A percentile compares a stretch with the other conserved stretches of the same genome.
phyloP scores from a whole-genome alignment of 1,140 invertebrate genomes.

The Heliconius himera region DNA sequence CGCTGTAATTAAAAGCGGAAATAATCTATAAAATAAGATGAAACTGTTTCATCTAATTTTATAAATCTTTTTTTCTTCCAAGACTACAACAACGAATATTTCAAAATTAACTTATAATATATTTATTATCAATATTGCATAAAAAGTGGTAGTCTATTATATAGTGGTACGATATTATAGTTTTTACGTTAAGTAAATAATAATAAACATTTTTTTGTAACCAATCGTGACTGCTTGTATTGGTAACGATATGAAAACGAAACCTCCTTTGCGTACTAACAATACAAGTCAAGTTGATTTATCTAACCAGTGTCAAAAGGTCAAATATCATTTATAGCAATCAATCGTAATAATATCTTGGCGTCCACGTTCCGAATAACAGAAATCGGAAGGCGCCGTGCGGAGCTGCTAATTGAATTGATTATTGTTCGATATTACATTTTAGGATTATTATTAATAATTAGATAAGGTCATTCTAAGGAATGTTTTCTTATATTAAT shows the following conservation, averaged over 20 bases:
- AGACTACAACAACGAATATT: no score
- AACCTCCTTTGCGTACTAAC: slow-evolving; percentile 13
- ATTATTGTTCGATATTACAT: neutral
- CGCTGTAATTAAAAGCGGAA: no score
- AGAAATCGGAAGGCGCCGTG: slow-evolving; percentile 4
- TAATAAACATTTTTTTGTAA: neutral
- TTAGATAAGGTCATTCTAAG: neutral
- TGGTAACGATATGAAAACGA: slow-evolving; percentile 20
- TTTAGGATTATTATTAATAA: neutral
- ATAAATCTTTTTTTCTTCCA: no score
- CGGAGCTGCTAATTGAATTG: neutral
- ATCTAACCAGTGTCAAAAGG: slow-evolving; percentile 23
- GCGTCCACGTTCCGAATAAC: neutral
- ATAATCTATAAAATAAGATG: no score
- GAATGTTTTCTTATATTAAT: neutral
- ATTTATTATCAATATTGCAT: no score
- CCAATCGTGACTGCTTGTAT: slow-evolving; percentile 32
- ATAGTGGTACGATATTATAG: neutral
- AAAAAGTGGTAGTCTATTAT: no score
- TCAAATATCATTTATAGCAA: slow-evolving; percentile 20
- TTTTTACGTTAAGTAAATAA: neutral
- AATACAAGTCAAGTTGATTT: slow-evolving; percentile 29
- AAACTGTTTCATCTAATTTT: no score
- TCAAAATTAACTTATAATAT: no score
- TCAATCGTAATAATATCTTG: slow-evolving; percentile 22